These are phyloP conservation scores for Rhynchophorus ferrugineus DNA, from an alignment of 1,140 invertebrate species.

Conservation along the genomic window DNA sequence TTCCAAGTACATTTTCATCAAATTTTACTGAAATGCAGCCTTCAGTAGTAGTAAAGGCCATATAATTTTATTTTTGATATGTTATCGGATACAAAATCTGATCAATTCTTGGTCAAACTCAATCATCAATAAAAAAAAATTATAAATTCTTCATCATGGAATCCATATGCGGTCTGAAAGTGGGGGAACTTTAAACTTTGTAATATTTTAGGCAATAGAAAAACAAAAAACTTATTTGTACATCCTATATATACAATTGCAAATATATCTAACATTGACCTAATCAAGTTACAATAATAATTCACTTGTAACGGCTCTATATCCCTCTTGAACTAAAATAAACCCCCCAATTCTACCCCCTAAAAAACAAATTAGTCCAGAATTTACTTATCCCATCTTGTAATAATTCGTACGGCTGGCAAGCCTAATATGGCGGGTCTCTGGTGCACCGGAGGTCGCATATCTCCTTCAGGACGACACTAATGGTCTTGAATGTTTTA, in stretches of 20 bases:
- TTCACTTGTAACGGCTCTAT: not conserved
- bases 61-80: too few relatives aligned
- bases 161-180: not conserved
- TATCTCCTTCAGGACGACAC: conserved; percentile 35
- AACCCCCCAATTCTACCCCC: not conserved
- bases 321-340: not conserved
- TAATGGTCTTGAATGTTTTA: conserved; percentile 39
- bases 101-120: not conserved
- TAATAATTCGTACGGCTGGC: not conserved
- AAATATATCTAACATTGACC: not conserved
- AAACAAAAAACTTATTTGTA: not conserved
- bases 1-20: too few relatives aligned
- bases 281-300: not conserved
- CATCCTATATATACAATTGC: not conserved
- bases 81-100: not conserved
- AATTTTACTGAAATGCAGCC: too few relatives aligned
- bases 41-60: too few relatives aligned
- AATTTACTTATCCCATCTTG: not conserved
- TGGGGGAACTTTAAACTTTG: too few relatives aligned
- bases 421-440: conserved; percentile 36
- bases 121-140: too few relatives aligned
- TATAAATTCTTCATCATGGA: not conserved
- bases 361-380: not conserved
- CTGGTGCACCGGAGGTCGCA: conserved; percentile 24
- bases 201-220: not conserved